These are phyloP conservation scores for Tarsius wallacei DNA, from an alignment of 2,797 vertebrate genomes.

Conservation along the genomic window DNA sequence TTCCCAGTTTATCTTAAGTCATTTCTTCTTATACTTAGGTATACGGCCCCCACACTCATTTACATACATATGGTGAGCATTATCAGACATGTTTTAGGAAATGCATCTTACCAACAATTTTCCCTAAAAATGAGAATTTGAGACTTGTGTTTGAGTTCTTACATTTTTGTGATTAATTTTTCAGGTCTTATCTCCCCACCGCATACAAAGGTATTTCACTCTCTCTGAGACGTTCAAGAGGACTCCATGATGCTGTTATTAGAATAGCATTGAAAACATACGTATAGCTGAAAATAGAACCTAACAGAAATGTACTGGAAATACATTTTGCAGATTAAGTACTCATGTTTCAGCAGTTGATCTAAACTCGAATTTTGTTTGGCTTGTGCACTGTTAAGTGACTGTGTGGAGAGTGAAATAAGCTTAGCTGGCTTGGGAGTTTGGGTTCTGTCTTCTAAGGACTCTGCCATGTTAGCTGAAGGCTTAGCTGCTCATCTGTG, in stretches of 20 bases:
- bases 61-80: background rate
- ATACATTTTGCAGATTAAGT: background rate
- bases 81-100: background rate
- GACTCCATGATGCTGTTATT: background rate
- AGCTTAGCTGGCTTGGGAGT: background rate
- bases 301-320: background rate
- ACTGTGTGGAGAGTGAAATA: background rate
- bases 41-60: background rate
- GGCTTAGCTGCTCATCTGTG: background rate
- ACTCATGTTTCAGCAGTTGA: background rate
- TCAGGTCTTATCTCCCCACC: background rate
- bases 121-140: conserved; percentile 17
- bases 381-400: background rate
- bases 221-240: background rate
- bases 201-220: background rate
- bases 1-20: background rate
- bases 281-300: background rate
- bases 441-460: background rate
- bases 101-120: background rate
- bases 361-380: conserved; percentile 38
- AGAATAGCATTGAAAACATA: background rate
- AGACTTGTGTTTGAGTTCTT: background rate
- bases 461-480: background rate
- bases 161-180: background rate
- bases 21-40: conserved; percentile 22